Conservation (phyloP, 2,113 vertebrate genomes). For the Bungarus multicinctus region DNA sequence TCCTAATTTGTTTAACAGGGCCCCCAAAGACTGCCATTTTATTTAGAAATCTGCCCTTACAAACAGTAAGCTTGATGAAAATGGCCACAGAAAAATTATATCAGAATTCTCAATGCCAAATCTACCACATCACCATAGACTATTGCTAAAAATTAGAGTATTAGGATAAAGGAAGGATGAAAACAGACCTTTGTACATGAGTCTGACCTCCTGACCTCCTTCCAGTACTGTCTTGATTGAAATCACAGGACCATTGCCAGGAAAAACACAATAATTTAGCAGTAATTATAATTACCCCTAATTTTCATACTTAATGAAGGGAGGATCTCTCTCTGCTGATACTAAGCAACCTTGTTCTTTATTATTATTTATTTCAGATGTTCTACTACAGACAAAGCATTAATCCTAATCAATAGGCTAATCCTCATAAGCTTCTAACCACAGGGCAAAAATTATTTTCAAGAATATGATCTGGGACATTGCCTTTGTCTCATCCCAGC, state of each 20-base stretch:
- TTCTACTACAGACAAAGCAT: neutral
- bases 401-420: neutral
- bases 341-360: neutral
- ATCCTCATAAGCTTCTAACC: neutral
- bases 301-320: neutral
- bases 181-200: neutral
- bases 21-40: neutral
- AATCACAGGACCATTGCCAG: neutral
- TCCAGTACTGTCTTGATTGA: neutral
- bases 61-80: neutral
- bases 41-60: neutral
- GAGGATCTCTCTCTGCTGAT: neutral
- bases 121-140: neutral
- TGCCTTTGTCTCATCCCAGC: neutral
- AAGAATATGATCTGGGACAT: neutral
- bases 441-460: neutral
- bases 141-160: neutral
- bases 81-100: neutral
- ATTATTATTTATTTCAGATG: neutral
- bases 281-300: neutral
- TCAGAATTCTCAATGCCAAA: neutral
- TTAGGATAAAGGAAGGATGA: neutral
- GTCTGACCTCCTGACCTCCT: neutral
- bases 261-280: neutral
- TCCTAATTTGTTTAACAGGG: neutral